Conservation (phyloP, 1,140 invertebrate genomes). For the Anastrepha ludens region DNA sequence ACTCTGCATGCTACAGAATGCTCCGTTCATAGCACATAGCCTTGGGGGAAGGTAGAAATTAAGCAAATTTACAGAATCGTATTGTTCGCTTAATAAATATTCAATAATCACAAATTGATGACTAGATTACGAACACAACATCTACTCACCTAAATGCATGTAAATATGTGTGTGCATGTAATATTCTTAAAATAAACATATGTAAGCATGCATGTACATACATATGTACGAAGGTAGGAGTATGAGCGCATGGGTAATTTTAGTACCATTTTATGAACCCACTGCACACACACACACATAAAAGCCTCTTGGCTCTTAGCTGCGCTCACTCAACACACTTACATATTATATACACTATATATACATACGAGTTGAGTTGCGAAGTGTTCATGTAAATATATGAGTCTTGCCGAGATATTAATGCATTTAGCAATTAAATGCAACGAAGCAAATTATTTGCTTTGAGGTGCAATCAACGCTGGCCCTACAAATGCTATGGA, state of each 20-base stretch:
- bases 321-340: neutral
- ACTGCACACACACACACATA: neutral
- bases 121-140: neutral
- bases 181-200: neutral
- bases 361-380: neutral
- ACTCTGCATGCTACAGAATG: too few relatives aligned
- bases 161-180: neutral
- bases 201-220: neutral
- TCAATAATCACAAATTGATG: constrained; percentile 40
- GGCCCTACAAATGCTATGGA: neutral
- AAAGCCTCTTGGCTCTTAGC: neutral
- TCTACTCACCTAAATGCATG: neutral
- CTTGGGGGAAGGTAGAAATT: neutral
- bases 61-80: neutral
- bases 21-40: neutral
- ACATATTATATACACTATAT: neutral
- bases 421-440: constrained; percentile 50
- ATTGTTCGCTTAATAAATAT: constrained; percentile 9
- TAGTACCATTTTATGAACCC: too few relatives aligned
- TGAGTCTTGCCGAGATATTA: constrained; percentile 12
- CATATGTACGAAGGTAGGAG: neutral
- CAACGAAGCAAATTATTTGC: constrained; percentile 35
- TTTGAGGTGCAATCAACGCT: constrained; percentile 35
- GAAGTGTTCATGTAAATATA: constrained; percentile 8
- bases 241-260: neutral